Percentiles rank a stretch among this genome's conserved stretches.
These are phyloP conservation scores for Nomada goodeniana DNA, from an alignment of 2,888 invertebrate genomes.

Conservation along the genomic window DNA sequence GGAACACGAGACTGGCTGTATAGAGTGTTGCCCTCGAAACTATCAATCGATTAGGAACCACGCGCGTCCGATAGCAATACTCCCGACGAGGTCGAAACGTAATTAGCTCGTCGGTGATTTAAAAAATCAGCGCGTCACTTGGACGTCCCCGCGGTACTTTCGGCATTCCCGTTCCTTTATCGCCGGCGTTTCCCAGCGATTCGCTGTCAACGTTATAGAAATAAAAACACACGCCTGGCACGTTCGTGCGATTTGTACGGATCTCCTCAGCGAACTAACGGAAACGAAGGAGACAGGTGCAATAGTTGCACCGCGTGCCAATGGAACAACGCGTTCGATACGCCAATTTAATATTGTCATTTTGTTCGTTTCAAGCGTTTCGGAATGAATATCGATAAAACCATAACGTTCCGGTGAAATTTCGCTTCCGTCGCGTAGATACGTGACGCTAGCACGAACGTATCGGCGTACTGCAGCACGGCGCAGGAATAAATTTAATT, in stretches of 20 bases:
- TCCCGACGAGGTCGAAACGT: conserved; percentile 35
- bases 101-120: conserved; percentile 56
- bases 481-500: neutral
- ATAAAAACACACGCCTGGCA: conserved; percentile 1
- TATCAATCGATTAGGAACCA: conserved; percentile 50
- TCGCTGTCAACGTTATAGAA: conserved; percentile 19
- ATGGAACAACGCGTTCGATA: neutral
- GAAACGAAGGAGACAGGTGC: too few species aligned
- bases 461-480: neutral
- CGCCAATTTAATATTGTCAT: too few species aligned
- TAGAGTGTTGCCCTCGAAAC: conserved; percentile 1
- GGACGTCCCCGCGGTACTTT: neutral
- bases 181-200: conserved; percentile 37
- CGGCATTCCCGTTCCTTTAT: neutral
- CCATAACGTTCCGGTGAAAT: too few species aligned
- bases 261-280: too few species aligned
- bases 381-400: too few species aligned
- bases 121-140: conserved; percentile 38
- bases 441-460: too few species aligned
- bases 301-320: too few species aligned
- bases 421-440: too few species aligned
- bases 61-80: conserved; percentile 40
- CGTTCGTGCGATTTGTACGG: neutral
- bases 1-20: neutral
- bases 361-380: too few species aligned